phyloP scores from a whole-genome alignment of 2,797 vertebrate species.

The Sebastiscus albofasciatus region DNA sequence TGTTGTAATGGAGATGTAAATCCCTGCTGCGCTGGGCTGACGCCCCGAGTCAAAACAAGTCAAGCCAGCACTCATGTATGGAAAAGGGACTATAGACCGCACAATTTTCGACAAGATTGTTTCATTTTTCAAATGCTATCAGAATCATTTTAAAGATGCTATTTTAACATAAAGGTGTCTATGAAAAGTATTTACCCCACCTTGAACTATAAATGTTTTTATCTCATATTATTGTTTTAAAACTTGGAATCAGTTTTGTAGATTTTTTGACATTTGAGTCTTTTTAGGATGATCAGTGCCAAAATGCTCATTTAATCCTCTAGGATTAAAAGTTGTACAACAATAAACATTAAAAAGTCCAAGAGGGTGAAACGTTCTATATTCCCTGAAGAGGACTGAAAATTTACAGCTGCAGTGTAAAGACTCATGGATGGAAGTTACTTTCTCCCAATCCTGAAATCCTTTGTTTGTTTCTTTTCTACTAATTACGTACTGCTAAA shows the following conservation, averaged over 20 bases:
- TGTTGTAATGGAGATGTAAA: too few relatives aligned
- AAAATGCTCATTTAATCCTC: background rate
- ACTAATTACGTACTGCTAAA: background rate
- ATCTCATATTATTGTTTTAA: background rate
- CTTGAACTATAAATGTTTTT: background rate
- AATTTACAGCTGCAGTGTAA: background rate
- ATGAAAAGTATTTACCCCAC: background rate
- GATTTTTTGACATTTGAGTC: background rate
- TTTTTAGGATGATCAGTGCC: background rate
- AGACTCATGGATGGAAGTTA: background rate
- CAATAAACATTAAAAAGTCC: background rate
- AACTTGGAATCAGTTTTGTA: background rate
- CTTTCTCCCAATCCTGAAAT: background rate
- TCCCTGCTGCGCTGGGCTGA: too few relatives aligned
- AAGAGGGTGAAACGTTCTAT: background rate
- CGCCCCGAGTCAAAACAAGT: background rate
- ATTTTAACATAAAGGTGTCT: background rate
- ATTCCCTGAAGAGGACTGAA: background rate
- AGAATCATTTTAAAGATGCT: background rate
- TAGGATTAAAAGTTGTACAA: background rate
- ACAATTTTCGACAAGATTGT: background rate
- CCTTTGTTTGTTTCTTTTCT: background rate
- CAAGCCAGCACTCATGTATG: background rate
- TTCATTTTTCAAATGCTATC: background rate
- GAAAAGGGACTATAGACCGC: background rate